phyloP scores from a whole-genome alignment of 2,888 invertebrate genomes.

The Schrankia costaestrigalis region DNA sequence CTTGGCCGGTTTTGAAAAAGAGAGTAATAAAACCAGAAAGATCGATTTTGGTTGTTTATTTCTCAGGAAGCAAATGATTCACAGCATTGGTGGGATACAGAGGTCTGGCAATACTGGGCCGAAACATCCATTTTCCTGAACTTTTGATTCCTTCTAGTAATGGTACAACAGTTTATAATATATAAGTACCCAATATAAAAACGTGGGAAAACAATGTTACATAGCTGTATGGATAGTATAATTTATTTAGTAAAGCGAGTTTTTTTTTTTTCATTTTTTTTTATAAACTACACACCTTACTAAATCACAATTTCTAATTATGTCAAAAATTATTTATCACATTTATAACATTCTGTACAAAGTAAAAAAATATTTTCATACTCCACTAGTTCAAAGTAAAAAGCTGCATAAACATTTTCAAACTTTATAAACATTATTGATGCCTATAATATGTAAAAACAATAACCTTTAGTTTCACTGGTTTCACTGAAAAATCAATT shows the following conservation, averaged over 20 bases:
- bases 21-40: constrained; percentile 23
- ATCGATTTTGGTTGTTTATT: constrained; percentile 78
- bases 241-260: constrained; percentile 73
- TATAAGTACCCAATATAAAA: constrained; percentile 76
- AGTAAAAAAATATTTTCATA: constrained; percentile 78
- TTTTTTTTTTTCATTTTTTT: constrained; percentile 52
- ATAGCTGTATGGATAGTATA: constrained; percentile 61
- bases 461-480: constrained; percentile 31
- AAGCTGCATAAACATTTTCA: constrained; percentile 55
- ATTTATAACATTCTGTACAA: constrained; percentile 78
- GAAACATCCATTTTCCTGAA: constrained; percentile 69
- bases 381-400: constrained; percentile 70
- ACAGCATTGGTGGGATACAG: constrained; percentile 80
- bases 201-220: constrained; percentile 68
- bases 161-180: constrained; percentile 71
- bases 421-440: constrained; percentile 35
- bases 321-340: constrained; percentile 78
- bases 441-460: constrained; percentile 33
- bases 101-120: constrained; percentile 74
- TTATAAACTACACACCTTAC: constrained; percentile 74
- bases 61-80: constrained; percentile 80
- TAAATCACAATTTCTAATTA: constrained; percentile 79
- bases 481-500: constrained; percentile 35
- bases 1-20: no score
- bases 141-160: constrained; percentile 57